Percentiles rank a stretch among this genome's conserved stretches.
Conservation (phyloP, 1,140 invertebrate species). For the Holcopasites calliopsidis region DNA sequence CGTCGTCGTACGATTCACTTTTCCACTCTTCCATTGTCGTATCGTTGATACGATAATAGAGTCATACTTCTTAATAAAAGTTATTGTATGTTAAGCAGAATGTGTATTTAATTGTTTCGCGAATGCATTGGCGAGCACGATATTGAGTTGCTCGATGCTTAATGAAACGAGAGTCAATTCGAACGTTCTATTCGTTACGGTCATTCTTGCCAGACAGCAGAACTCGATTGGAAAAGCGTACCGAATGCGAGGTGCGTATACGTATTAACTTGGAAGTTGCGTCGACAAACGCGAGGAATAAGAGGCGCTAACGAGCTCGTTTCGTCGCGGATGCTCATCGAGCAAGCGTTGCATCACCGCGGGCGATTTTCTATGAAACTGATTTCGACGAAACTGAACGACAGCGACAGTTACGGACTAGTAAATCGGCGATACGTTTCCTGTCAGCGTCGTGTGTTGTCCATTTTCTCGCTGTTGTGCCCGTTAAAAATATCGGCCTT, state of each 20-base stretch:
- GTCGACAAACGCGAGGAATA: neutral
- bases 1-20: too few species aligned
- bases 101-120: too few species aligned
- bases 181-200: neutral
- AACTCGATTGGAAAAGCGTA: neutral
- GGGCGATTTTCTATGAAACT: neutral
- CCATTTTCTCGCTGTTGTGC: neutral
- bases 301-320: neutral
- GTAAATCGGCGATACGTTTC: constrained; percentile 3
- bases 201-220: neutral
- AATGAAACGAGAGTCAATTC: neutral
- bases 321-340: neutral
- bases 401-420: neutral
- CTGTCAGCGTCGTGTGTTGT: neutral
- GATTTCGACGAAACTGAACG: constrained; percentile 4
- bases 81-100: too few species aligned
- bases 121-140: constrained; percentile 1
- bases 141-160: too few species aligned
- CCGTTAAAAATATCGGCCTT: constrained; percentile 35
- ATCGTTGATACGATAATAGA: too few species aligned
- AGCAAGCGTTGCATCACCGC: neutral
- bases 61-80: too few species aligned
- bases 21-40: too few species aligned
- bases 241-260: neutral
- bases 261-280: neutral